Evolutionary conservation across 2,888 invertebrate genomes (phyloP), one percentile per base, ranked within the genome.

Genomic region (Tipula confusa): DNA sequence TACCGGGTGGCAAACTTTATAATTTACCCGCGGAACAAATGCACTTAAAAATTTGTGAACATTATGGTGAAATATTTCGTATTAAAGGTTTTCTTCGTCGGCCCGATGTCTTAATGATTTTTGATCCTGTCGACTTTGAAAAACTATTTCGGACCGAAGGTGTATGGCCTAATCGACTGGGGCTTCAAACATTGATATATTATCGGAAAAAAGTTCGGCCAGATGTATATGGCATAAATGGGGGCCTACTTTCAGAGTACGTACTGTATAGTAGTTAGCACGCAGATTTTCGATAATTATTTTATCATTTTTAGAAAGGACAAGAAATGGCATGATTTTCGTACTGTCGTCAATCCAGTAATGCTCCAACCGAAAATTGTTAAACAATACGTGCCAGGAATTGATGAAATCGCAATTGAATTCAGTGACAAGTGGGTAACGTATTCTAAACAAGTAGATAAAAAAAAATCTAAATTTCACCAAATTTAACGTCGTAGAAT

Each of bases 321-420:
- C 0, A 93, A 91, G 18, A 88, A 92, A 85, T 94, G 94, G 94
- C 91, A 92, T 29, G 90, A 92, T 80, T 91, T 93, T 84, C 90
- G 94, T n/a, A 91, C 91, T 0, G 92, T 91, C 85, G 93, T 93
- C 0, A 93, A 94, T 87, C 93, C 92, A 83, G 90, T 92, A 31
- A 89, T 94, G 87, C 88, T 94, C 88, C 91, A 92, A 86, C 92
- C 93, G 0, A 92, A 92, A 86, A 87, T 90, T 79, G 89, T 91
- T 0, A 90, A 91, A 86, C 86, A 91, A 0, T 92, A 92, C 84
- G 87, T 89, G 6, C 88, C 90, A 7, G 89, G 88, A 7, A 88
- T 92, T 84, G 90, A 90, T 29, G 89, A 90, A 84, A 91, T 92
- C 29, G 90, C 91, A 38, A 86, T 84, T 2, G 86, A 87, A 33